A percentile compares a stretch with the other conserved stretches of the same genome.
phyloP scores from a whole-genome alignment of 2,888 invertebrate genomes.

The Lithophane ornitopus region DNA sequence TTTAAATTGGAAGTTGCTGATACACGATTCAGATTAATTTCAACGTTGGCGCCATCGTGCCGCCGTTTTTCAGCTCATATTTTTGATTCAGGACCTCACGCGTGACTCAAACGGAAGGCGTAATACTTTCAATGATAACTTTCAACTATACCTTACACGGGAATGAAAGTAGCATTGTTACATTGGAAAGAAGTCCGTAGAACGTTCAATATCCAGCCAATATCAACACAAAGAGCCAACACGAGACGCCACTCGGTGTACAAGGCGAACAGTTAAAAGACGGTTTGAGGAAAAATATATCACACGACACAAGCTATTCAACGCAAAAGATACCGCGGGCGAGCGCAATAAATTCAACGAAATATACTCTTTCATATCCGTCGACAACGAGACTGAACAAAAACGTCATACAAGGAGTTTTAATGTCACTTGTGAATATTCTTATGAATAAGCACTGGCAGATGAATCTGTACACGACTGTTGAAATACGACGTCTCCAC shows the following conservation, averaged over 20 bases:
- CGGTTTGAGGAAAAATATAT: conserved; percentile 77
- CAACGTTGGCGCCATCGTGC: conserved; percentile 80
- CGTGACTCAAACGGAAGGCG: conserved; percentile 66
- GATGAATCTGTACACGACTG: conserved; percentile 89
- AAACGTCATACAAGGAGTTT: conserved; percentile 84
- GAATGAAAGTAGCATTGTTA: conserved; percentile 57
- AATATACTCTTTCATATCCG: conserved; percentile 82
- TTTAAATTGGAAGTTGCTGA: conserved; percentile 77
- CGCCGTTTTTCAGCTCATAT: conserved; percentile 82
- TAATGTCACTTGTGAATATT: conserved; percentile 86
- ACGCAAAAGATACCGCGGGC: conserved; percentile 73
- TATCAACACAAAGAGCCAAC: conserved; percentile 71
- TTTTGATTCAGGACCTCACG: conserved; percentile 84
- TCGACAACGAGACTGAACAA: conserved; percentile 83
- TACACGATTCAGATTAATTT: conserved; percentile 81
- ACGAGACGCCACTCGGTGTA: conserved; percentile 63
- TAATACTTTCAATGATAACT: conserved; percentile 67
- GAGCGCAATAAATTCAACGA: conserved; percentile 82
- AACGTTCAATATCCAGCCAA: conserved; percentile 70
- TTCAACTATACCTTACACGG: conserved; percentile 52
- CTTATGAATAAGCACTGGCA: conserved; percentile 83
- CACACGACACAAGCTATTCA: conserved; percentile 75
- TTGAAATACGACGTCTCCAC: conserved; percentile 85
- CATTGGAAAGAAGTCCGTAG: conserved; percentile 63
- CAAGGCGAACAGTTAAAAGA: conserved; percentile 66